Evolutionary conservation across 2,888 invertebrate genomes (phyloP).

Genomic region (Hermodice carunculata): DNA sequence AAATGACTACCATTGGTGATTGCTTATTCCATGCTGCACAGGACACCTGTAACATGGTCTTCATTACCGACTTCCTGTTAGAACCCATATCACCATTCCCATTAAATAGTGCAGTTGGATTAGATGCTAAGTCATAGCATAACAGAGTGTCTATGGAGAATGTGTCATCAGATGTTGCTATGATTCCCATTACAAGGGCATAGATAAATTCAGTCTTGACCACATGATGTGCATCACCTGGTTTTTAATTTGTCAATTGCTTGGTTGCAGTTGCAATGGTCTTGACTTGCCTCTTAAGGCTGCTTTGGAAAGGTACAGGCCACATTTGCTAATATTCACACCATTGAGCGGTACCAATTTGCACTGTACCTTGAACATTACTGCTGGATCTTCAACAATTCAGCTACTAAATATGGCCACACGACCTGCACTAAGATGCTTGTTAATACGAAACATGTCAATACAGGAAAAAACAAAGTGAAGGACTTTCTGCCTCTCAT

Average conservation of each 20-base stretch:
- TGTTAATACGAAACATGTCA: constrained; percentile 17
- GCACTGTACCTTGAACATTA: constrained; percentile 16
- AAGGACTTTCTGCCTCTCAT: constrained; percentile 25
- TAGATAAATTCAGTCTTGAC: too few species aligned
- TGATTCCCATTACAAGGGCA: too few species aligned
- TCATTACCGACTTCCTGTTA: constrained; percentile 19
- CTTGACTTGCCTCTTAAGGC: constrained; percentile 2
- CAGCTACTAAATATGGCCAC: constrained; percentile 20
- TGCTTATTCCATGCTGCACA: neutral
- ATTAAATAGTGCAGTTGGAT: constrained; percentile 24
- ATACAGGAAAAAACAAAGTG: constrained; percentile 20
- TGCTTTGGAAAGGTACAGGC: constrained; percentile 9
- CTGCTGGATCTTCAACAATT: constrained; percentile 8
- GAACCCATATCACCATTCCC: constrained; percentile 22
- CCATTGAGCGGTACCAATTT: constrained; percentile 10
- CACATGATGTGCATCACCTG: too few species aligned
- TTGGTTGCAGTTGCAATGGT: constrained; percentile 20
- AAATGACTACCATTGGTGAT: constrained; percentile 4
- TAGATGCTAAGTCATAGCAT: constrained; percentile 13
- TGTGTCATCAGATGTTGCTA: too few species aligned
- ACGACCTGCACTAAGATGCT: constrained; percentile 6
- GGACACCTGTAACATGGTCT: constrained; percentile 24
- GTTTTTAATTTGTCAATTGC: neutral
- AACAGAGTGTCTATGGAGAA: too few species aligned
- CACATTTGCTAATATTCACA: neutral